Conservation (phyloP, 2,113 vertebrate genomes). For the Poicephalus gulielmi region DNA sequence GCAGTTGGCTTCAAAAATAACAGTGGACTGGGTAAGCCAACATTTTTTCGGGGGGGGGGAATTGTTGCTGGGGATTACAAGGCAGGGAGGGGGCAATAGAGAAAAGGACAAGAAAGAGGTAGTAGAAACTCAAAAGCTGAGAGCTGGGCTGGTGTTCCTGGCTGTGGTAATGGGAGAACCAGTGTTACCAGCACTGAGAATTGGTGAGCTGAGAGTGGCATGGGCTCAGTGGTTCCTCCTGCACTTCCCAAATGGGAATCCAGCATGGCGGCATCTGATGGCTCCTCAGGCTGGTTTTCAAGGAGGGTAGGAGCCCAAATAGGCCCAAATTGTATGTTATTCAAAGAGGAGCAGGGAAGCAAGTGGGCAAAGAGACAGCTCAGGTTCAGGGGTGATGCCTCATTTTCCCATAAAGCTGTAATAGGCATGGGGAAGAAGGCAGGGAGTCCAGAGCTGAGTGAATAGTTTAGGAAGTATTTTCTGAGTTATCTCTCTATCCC, state of each 20-base stretch:
- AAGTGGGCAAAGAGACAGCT: not conserved
- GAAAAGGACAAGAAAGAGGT: not conserved
- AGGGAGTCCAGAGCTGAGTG: not conserved
- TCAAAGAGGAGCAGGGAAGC: not conserved
- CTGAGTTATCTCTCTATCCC: not conserved
- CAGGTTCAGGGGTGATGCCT: not conserved
- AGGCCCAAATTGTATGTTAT: fast-evolving
- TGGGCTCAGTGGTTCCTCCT: fast-evolving
- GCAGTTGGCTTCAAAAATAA: too few relatives aligned
- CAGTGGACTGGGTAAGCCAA: too few relatives aligned
- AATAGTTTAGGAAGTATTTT: not conserved
- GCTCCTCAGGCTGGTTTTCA: not conserved
- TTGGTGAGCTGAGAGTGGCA: not conserved
- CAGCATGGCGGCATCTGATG: fast-evolving
- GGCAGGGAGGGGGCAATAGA: not conserved
- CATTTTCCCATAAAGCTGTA: not conserved
- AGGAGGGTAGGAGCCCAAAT: not conserved
- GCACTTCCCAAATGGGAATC: fast-evolving
- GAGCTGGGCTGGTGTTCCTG: not conserved
- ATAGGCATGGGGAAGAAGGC: not conserved
- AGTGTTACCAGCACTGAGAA: not conserved
- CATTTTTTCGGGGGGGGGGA: too few relatives aligned
- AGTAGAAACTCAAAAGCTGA: not conserved
- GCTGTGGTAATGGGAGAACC: not conserved
- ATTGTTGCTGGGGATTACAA: not conserved